phyloP scores from a whole-genome alignment of 2,888 invertebrate species.

The Netelia inedita region DNA sequence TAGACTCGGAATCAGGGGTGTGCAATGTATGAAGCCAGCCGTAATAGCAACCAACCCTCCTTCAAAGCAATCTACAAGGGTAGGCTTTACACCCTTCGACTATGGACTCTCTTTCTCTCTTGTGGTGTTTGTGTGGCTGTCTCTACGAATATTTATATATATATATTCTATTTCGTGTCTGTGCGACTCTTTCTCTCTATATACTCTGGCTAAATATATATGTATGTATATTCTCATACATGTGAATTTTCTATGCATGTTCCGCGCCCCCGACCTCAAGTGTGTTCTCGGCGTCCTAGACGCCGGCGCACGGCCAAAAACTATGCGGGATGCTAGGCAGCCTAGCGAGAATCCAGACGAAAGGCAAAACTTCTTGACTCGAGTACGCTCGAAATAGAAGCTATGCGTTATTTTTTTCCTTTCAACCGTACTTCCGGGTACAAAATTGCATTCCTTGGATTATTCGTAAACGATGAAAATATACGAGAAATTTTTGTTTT shows the following conservation, averaged over 20 bases:
- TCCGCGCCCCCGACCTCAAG: neutral
- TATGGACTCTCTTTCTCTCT: neutral
- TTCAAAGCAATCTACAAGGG: slow-evolving; percentile 81
- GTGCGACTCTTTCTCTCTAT: slow-evolving; percentile 2
- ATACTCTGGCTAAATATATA: too few relatives aligned
- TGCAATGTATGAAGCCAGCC: slow-evolving; percentile 82
- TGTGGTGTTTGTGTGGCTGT: slow-evolving; percentile 48
- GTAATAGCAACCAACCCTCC: slow-evolving; percentile 79
- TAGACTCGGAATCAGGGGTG: slow-evolving; percentile 85
- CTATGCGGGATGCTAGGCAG: slow-evolving; percentile 7
- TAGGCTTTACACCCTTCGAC: slow-evolving; percentile 79
- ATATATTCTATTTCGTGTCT: slow-evolving; percentile 9
- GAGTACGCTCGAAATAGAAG: slow-evolving; percentile 35
- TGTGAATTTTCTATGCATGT: slow-evolving; percentile 16
- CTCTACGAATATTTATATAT: slow-evolving; percentile 20
- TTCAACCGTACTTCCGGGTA: neutral
- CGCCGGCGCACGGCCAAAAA: slow-evolving; percentile 64
- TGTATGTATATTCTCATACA: neutral
- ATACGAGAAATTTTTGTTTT: neutral
- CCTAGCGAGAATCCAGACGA: slow-evolving; percentile 32
- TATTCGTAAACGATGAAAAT: neutral
- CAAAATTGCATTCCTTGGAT: neutral
- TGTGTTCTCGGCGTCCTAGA: slow-evolving; percentile 49
- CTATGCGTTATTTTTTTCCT: neutral
- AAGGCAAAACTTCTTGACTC: slow-evolving; percentile 22